These are phyloP conservation scores for Oreochromis spilurus DNA, from an alignment of 2,113 vertebrate species.

Conservation along the genomic window DNA sequence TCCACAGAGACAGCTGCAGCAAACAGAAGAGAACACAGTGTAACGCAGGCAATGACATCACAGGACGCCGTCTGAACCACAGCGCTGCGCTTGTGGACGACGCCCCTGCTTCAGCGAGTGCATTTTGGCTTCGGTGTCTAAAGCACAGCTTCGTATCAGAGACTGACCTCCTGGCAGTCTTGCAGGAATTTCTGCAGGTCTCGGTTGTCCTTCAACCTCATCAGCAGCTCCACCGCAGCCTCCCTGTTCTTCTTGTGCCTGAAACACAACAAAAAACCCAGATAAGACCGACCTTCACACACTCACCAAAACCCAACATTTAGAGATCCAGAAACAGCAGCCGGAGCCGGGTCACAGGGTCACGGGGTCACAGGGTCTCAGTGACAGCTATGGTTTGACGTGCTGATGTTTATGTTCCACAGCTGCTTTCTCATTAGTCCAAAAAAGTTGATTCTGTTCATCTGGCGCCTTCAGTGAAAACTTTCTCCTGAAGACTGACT, in stretches of 20 bases:
- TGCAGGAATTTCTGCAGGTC: constrained; percentile 97
- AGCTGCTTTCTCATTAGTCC: too few species aligned
- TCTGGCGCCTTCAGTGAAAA: neutral
- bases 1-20: constrained; percentile 89
- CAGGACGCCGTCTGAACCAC: neutral
- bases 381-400: neutral
- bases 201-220: constrained; percentile 92
- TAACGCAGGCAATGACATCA: neutral
- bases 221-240: constrained; percentile 89
- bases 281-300: neutral
- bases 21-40: neutral
- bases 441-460: neutral
- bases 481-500: neutral
- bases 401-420: neutral
- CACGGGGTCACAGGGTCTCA: neutral
- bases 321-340: neutral
- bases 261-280: neutral
- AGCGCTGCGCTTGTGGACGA: neutral
- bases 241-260: constrained; percentile 95
- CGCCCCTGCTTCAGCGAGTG: neutral
- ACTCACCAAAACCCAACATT: neutral
- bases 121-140: neutral
- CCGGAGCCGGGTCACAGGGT: neutral
- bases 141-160: neutral
- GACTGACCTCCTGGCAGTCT: constrained; percentile 90